Base-by-base conservation (phyloP, 2,113 vertebrate genomes). In the Cacatua alba region DNA sequence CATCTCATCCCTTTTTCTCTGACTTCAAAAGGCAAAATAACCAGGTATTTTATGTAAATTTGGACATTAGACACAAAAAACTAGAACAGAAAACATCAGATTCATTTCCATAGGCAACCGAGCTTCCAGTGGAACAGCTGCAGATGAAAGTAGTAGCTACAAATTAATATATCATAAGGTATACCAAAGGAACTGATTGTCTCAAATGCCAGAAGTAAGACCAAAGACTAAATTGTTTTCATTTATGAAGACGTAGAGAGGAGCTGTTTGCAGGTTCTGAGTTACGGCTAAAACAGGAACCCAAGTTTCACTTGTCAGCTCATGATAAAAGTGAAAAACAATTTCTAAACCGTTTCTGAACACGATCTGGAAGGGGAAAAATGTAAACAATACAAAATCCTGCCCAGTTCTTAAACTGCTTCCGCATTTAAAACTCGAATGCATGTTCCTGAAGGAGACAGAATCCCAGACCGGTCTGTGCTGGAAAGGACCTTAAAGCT, bases 131-230 rank as follows among this genome's bases (percentile, higher is more conserved):
- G 76, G 44, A 91, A 88, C 43, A 41, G 93, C 43, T 88, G 95
- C 72, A 90, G 96, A 94, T 95, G 92, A 97, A 97, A 97, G 92
- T 39, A 72, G 75, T 5, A 96, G 92, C 80, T 86, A 88, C 71
- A 95, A 93, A 96, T 96, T 77, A 96, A 97, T 93, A 78, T 82
- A 93, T 93, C 96, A 90, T 77, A 86, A 95, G 76, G 72, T 78
- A 79, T 83, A 80, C 59, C 82, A 90, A 75, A 86, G 79, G 79
- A 91, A 69, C 24, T 7, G 64, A 95, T 71, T 83, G 48, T 82
- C 94, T 92, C 80, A 88, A 88, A 71, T 82, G 95, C 86, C 88
- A 94, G 71, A 71, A 92, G 69, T n/a, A 69, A 96, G 86, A 95
- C 82, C 82, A 94, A 94, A 92, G 77, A 88, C 33, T 90, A 95